phyloP scores from a whole-genome alignment of 1,140 invertebrate species.

The Psilanteris sp. region DNA sequence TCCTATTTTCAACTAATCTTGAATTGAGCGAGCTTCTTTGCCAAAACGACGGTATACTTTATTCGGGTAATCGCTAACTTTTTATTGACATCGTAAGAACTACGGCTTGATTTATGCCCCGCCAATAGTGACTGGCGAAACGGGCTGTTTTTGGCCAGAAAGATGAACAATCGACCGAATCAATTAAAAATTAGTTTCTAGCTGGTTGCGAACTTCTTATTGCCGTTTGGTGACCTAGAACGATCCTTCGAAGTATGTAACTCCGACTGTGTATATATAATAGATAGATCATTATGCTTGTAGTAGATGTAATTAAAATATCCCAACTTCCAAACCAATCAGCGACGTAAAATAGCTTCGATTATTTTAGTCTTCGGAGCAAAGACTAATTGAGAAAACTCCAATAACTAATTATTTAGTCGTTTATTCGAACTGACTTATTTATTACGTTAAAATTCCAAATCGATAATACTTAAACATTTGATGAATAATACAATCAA shows the following conservation, averaged over 20 bases:
- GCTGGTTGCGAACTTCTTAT: too few relatives aligned
- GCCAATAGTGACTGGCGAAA: slow-evolving; percentile 5
- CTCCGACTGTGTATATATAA: too few relatives aligned
- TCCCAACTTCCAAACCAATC: too few relatives aligned
- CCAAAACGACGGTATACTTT: slow-evolving; percentile 42
- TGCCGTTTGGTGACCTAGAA: too few relatives aligned
- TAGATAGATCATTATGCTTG: too few relatives aligned
- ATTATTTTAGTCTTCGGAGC: too few relatives aligned
- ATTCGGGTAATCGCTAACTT: slow-evolving; percentile 34
- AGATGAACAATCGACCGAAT: slow-evolving; percentile 9
- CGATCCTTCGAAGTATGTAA: too few relatives aligned
- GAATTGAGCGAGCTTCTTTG: slow-evolving; percentile 31
- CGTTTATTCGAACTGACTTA: too few relatives aligned
- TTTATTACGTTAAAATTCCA: neutral
- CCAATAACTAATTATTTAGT: too few relatives aligned
- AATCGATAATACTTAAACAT: slow-evolving; percentile 15
- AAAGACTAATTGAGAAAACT: too few relatives aligned
- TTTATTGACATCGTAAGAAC: slow-evolving; percentile 23
- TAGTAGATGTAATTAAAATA: too few relatives aligned
- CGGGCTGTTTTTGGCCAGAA: slow-evolving; percentile 4
- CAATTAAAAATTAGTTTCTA: slow-evolving; percentile 24
- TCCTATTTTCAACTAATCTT: slow-evolving; percentile 55
- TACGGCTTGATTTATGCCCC: slow-evolving; percentile 26
- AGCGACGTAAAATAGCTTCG: too few relatives aligned
- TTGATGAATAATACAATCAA: slow-evolving; percentile 12